Conservation (phyloP, 2,888 invertebrate species). For the Scaptodrosophila latifasciaeformis region DNA sequence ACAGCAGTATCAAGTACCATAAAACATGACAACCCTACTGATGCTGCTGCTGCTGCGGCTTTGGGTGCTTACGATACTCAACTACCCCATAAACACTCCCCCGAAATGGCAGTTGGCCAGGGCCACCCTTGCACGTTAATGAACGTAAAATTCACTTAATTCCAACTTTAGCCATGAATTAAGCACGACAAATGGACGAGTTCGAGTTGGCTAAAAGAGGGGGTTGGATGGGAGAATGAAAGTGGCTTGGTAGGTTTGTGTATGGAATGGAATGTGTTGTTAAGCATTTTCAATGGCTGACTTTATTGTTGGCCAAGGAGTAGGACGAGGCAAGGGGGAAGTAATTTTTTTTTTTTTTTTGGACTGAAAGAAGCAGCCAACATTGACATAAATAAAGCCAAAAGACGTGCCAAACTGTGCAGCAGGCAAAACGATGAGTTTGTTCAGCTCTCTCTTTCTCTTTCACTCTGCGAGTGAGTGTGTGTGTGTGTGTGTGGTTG, state of each 20-base stretch:
- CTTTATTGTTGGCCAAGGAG: constrained; percentile 17
- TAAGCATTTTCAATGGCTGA: constrained; percentile 22
- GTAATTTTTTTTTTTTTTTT: neutral
- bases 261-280: constrained; percentile 16
- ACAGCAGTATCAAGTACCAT: constrained; percentile 28
- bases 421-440: constrained; percentile 14
- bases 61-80: too few relatives aligned
- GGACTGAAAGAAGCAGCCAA: too few relatives aligned
- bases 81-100: neutral
- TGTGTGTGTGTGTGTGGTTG: too few relatives aligned
- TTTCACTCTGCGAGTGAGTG: neutral
- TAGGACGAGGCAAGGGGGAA: neutral
- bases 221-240: constrained; percentile 5
- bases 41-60: too few relatives aligned
- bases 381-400: neutral
- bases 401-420: neutral
- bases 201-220: constrained; percentile 11
- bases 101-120: constrained; percentile 4
- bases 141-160: constrained; percentile 74
- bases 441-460: neutral
- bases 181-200: constrained; percentile 63
- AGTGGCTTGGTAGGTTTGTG: constrained; percentile 3
- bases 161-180: constrained; percentile 73
- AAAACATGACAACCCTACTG: constrained; percentile 23
- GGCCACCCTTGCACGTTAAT: constrained; percentile 67